phyloP scores from a whole-genome alignment of 2,888 invertebrate species.

The Sicus ferrugineus region DNA sequence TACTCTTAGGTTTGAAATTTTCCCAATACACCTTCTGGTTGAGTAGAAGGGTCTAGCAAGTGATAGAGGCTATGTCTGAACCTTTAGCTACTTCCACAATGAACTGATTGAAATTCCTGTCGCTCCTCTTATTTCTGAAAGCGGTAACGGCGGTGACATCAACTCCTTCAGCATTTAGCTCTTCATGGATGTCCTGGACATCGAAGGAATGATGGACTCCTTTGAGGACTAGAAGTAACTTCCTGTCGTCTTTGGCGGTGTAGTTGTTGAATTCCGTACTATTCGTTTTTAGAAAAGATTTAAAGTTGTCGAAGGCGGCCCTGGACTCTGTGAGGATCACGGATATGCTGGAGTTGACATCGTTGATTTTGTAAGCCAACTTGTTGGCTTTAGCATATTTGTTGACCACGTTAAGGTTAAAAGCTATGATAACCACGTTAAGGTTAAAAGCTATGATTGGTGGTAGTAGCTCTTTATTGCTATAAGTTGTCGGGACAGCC shows the following conservation, averaged over 20 bases:
- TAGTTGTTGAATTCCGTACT: neutral
- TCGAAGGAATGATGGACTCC: conserved; percentile 6
- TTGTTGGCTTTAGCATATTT: neutral
- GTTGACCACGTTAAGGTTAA: no score
- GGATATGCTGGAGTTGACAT: neutral
- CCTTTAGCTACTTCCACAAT: neutral
- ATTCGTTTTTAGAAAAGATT: neutral
- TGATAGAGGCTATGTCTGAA: neutral
- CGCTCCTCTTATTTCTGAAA: neutral
- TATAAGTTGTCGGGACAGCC: no score
- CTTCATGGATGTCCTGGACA: neutral
- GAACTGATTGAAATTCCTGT: neutral
- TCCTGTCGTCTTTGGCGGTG: neutral
- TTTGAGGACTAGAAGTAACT: neutral
- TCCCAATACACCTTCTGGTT: neutral
- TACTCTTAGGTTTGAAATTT: neutral
- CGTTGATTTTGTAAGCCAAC: neutral
- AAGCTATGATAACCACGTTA: no score
- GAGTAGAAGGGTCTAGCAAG: neutral
- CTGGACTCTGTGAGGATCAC: neutral
- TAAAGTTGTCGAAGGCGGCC: neutral
- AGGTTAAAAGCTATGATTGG: no score
- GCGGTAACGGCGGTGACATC: neutral
- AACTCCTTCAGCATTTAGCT: neutral
- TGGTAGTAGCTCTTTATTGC: no score